phyloP scores from a whole-genome alignment of 2,888 invertebrate species.

The Drosophila mercatorum region DNA sequence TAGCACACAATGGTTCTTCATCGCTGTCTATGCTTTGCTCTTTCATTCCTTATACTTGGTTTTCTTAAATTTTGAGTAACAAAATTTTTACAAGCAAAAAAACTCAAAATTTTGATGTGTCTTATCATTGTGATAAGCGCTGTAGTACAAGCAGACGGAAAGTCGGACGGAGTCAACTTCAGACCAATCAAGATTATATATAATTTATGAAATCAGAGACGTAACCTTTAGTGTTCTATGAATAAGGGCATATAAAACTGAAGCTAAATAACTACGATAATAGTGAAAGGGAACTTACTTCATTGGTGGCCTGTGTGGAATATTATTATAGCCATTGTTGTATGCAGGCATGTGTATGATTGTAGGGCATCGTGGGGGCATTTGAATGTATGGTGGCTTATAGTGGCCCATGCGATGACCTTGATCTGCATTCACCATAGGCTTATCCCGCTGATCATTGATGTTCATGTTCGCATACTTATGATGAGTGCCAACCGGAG shows the following conservation, averaged over 20 bases:
- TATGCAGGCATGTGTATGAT: constrained; percentile 59
- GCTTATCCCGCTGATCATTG: constrained; percentile 43
- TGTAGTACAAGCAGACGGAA: neutral
- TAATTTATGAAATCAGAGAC: neutral
- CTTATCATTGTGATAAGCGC: no score
- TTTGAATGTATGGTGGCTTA: constrained; percentile 59
- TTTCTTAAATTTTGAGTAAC: no score
- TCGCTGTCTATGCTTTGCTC: no score
- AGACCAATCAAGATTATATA: neutral
- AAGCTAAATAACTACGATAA: neutral
- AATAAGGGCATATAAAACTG: neutral
- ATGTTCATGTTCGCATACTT: constrained; percentile 53
- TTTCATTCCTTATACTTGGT: no score
- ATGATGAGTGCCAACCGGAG: constrained; percentile 55
- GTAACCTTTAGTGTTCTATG: neutral
- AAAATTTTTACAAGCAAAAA: no score
- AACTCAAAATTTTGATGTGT: no score
- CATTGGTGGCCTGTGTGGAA: constrained; percentile 59
- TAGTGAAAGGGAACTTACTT: constrained; percentile 41
- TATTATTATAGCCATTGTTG: constrained; percentile 67
- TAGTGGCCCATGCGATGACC: constrained; percentile 57
- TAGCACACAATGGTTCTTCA: no score
- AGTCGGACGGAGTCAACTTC: neutral
- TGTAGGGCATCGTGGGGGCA: constrained; percentile 59
- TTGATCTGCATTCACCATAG: constrained; percentile 46